phyloP scores from a whole-genome alignment of 2,888 invertebrate species.

The Drosophila kambysellisi region DNA sequence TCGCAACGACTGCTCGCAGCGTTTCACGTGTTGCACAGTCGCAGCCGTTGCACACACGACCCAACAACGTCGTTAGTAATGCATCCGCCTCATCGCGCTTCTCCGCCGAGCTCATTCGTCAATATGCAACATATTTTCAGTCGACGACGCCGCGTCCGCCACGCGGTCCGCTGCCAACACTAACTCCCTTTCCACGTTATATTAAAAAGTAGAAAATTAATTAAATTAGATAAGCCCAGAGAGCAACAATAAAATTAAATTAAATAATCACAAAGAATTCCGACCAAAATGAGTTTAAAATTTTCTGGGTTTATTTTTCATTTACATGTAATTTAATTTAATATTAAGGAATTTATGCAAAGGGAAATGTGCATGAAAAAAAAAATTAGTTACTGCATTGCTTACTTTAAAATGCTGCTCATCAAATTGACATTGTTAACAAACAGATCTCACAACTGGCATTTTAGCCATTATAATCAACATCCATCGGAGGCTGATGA shows the following conservation, averaged over 20 bases:
- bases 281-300: constrained; percentile 23
- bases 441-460: not conserved
- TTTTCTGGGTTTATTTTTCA: constrained; percentile 15
- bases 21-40: constrained; percentile 29
- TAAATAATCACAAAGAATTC: constrained; percentile 35
- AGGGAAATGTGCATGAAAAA: constrained; percentile 6
- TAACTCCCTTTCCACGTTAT: constrained; percentile 75
- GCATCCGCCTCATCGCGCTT: constrained; percentile 26
- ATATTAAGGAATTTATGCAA: constrained; percentile 17
- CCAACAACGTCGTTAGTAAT: constrained; percentile 25
- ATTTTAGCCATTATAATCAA: too few relatives aligned
- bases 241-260: constrained; percentile 52
- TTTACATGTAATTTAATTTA: constrained; percentile 36
- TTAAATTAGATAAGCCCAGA: constrained; percentile 54
- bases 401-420: not conserved
- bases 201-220: constrained; percentile 59
- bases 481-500: too few relatives aligned
- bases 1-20: constrained; percentile 13
- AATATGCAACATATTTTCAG: constrained; percentile 69
- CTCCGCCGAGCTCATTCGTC: constrained; percentile 47
- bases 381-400: not conserved
- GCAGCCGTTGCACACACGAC: constrained; percentile 20
- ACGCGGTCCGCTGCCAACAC: constrained; percentile 74
- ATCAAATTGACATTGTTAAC: not conserved
- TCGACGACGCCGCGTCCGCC: constrained; percentile 66